These are phyloP conservation scores for Volucella bombylans DNA, from an alignment of 2,888 invertebrate genomes.

Conservation along the genomic window DNA sequence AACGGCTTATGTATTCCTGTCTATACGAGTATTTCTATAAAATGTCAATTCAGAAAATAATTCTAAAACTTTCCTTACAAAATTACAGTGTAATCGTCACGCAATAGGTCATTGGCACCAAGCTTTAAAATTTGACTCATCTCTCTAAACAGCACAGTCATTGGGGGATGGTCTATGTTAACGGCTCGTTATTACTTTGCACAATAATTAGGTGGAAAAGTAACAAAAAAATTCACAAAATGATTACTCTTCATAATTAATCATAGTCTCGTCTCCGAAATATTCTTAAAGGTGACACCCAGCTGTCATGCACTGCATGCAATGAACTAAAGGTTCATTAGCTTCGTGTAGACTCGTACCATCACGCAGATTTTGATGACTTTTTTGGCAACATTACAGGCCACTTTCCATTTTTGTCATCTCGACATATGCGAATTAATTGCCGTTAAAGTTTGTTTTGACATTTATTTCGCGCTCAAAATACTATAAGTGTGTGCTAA, in stretches of 20 bases:
- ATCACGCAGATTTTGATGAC: constrained; percentile 1
- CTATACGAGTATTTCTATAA: too few species aligned
- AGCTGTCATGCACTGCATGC: constrained; percentile 42
- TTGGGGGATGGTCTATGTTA: not conserved
- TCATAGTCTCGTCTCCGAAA: constrained; percentile 32
- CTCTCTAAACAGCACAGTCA: not conserved
- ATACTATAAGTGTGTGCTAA: constrained; percentile 34
- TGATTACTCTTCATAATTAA: constrained; percentile 40
- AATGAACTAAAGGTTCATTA: constrained; percentile 33
- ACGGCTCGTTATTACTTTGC: constrained; percentile 3
- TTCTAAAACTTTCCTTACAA: too few species aligned
- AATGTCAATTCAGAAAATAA: too few species aligned
- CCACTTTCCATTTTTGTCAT: constrained; percentile 25
- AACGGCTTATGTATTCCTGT: too few species aligned
- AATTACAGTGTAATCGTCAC: constrained; percentile 21
- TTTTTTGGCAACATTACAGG: constrained; percentile 23
- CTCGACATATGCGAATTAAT: constrained; percentile 17
- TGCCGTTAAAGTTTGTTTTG: constrained; percentile 41
- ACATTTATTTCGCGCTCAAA: constrained; percentile 40
- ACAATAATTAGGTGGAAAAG: constrained; percentile 36
- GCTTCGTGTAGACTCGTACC: not conserved
- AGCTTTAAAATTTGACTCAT: too few species aligned
- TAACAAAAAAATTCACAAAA: constrained; percentile 12
- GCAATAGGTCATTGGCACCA: constrained; percentile 45
- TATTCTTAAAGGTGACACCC: not conserved